Conservation (phyloP, 1,140 invertebrate species). For the Caerostris darwini region DNA sequence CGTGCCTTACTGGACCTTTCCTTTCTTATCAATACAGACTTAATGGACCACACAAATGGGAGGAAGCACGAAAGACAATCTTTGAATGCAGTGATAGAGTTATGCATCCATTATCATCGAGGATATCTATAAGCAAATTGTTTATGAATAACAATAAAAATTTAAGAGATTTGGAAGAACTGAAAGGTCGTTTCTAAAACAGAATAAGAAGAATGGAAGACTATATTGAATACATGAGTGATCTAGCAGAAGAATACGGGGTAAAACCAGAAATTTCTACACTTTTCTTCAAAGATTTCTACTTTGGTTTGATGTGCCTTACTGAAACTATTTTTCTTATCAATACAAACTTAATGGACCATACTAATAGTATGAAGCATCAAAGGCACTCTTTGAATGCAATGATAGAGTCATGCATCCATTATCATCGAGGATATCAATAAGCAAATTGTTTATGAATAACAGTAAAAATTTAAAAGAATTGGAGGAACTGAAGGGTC, state of each 20-base stretch:
- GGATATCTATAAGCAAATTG: neutral
- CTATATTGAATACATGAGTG: slow-evolving; percentile 81
- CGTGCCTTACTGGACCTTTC: slow-evolving; percentile 81
- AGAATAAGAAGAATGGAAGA: slow-evolving; percentile 80
- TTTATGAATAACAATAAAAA: too few relatives aligned
- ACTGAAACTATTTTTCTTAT: slow-evolving; percentile 81
- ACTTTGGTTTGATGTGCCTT: slow-evolving; percentile 79
- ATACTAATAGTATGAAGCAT: slow-evolving; percentile 80
- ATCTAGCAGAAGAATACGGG: slow-evolving; percentile 81
- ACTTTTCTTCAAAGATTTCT: slow-evolving; percentile 80
- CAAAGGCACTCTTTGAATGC: slow-evolving; percentile 79
- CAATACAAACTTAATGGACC: slow-evolving; percentile 82
- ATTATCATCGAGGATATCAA: neutral
- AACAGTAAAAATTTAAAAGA: too few relatives aligned
- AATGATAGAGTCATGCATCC: slow-evolving; percentile 33
- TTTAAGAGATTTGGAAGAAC: too few relatives aligned
- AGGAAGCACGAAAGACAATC: slow-evolving; percentile 80
- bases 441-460: too few relatives aligned
- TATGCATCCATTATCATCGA: neutral
- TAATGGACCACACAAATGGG: slow-evolving; percentile 80
- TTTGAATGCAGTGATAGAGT: slow-evolving; percentile 60
- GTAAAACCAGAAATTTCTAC: slow-evolving; percentile 80
- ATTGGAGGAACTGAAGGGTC: too few relatives aligned
- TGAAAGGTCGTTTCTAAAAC: too few relatives aligned
- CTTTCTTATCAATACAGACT: slow-evolving; percentile 82